Base-by-base conservation (phyloP, 2,888 invertebrate species). In the Erynnis tages region DNA sequence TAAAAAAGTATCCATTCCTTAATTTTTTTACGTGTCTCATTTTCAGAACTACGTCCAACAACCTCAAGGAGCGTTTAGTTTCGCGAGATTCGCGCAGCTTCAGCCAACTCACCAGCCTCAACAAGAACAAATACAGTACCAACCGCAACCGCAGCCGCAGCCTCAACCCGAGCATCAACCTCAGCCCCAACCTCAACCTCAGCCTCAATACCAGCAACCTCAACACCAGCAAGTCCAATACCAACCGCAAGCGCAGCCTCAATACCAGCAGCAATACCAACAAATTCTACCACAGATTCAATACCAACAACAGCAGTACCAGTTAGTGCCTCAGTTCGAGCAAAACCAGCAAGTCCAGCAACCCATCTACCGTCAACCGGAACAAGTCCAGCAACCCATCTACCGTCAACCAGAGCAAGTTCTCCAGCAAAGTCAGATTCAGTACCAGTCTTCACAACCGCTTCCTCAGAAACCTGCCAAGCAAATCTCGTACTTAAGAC, bases 1-100 rank as follows among this genome's bases (percentile, higher is more conserved):
- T n/a, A n/a, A n/a, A n/a, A n/a, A n/a, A n/a, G n/a, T n/a, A n/a
- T n/a, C n/a, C 5, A 2, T 11, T 10, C 11, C 14, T 14, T 11
- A 14, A 32, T 13, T 13, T 14, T 6, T 32, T 6, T 32, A 5
- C 5, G 1, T 7, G 10, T 34, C n/a, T 30, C 25, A 34, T 1
- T 34, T 38, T 13, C 57, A 49, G 48, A 57, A 54, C 16, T 58
- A 49, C 16, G 54, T 49, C 7, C 61, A 56, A 38, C 61, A 56
- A 38, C 47, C 57, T n/a, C 60, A 75, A 55, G 77, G 77, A 13
- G 80, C 85, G 1, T 62, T 79, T 1, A 87, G 84, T 63, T 87
- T 77, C 59, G 73, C 84, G 1, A 82, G 75, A 40, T 83, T 79
- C 55, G 73, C 79, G 0, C 76, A 75, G 45, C 73, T 73, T 27